Conservation (phyloP, 2,888 invertebrate genomes). For the Chalcis sispes region DNA sequence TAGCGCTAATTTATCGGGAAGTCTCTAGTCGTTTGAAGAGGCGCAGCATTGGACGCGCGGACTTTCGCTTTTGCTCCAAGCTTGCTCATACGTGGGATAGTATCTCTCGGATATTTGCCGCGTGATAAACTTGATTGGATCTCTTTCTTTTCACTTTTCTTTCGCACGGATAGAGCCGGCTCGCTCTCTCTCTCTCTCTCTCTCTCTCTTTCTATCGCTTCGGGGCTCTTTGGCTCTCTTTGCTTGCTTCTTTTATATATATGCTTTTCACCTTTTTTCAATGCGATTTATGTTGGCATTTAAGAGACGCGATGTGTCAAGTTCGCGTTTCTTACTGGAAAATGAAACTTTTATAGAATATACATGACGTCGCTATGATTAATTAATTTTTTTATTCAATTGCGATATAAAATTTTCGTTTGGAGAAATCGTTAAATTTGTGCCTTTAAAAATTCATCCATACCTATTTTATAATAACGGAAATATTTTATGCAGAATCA, state of each 20-base stretch:
- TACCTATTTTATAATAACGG: too few species aligned
- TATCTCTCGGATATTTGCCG: constrained; percentile 2
- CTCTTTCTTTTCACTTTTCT: constrained; percentile 3
- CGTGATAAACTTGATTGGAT: neutral
- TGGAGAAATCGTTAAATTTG: too few species aligned
- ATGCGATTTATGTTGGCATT: neutral
- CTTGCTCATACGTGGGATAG: neutral
- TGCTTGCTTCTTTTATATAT: neutral
- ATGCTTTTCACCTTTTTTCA: constrained; percentile 15
- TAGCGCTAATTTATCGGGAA: constrained; percentile 38
- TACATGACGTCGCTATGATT: too few species aligned
- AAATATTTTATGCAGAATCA: too few species aligned
- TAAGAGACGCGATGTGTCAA: too few species aligned
- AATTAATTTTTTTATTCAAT: too few species aligned
- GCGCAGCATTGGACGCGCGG: neutral
- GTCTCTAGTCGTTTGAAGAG: neutral
- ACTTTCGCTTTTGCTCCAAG: constrained; percentile 24
- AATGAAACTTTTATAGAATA: too few species aligned
- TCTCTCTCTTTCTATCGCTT: too few species aligned
- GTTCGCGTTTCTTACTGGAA: too few species aligned
- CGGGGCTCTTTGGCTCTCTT: neutral
- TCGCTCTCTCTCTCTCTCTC: neutral
- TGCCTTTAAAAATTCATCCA: too few species aligned
- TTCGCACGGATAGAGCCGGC: too few species aligned
- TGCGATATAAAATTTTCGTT: too few species aligned